Evolutionary conservation across 2,113 vertebrate species (phyloP), one percentile per base, ranked within the genome.

Genomic region (Telmatochromis sp.): DNA sequence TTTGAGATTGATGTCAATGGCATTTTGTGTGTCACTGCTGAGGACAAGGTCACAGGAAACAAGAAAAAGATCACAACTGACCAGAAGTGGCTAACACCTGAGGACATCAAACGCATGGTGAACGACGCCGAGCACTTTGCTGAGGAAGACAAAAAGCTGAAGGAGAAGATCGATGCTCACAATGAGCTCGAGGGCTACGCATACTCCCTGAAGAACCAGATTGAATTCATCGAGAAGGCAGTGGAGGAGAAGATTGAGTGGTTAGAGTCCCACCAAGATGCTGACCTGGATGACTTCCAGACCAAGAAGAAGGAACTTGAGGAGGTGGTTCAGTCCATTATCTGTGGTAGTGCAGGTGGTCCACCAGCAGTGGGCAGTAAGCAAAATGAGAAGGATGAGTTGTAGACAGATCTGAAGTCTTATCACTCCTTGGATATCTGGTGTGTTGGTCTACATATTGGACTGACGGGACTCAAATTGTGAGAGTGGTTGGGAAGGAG

Each of bases 331-430:
- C 53, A 55, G 21, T 13, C 53, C 6, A 55, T 3, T 13, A 55
- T 4, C 53, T 55, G 4, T 13, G 53, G 21, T 55, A 55, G 21
- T 55, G 53, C 53, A 55, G 53, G 53, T 55, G 0, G 0, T 26
- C 53, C 53, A 13, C 6, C 53, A 26, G 11, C 21, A 54, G 53
- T 1, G 0, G 11, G 53, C 0, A 91, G 95, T 2, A 94, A 94
- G 54, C 91, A 89, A 28, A 90, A 93, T 0, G 97, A 98, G 15
- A 99, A 97, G 90, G 98, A 99, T 1, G 99, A 99, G 92, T 97
- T 99, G 96, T 99, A 99, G 96, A 93, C 91, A 73, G 37, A n/a
- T 68, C 17, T 71, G 21, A 60, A 19, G 13, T 83, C 80, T 35
- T 33, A 87, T 40, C 83, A 7, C 90, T 87, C 90, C 89, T 92